phyloP scores from a whole-genome alignment of 2,888 invertebrate genomes.

The Muscina levida region DNA sequence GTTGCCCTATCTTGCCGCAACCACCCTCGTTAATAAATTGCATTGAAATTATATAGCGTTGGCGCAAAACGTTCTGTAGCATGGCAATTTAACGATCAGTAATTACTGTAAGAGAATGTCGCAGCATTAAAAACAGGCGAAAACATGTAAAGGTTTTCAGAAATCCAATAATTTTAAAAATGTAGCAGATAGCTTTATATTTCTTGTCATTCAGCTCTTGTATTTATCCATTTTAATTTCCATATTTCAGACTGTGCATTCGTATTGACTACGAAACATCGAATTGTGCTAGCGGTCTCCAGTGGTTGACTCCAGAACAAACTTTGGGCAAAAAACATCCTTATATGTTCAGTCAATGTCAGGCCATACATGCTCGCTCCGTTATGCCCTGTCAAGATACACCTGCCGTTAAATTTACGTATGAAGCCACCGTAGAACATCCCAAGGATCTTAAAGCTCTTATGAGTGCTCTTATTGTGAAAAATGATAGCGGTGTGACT shows the following conservation, averaged over 20 bases:
- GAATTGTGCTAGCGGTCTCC: slow-evolving; percentile 90
- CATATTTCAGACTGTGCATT: slow-evolving; percentile 70
- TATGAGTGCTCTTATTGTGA: slow-evolving; percentile 90
- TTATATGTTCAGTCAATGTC: slow-evolving; percentile 91
- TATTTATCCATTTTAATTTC: slow-evolving; percentile 31
- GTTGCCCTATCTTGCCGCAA: no score
- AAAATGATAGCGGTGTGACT: slow-evolving; percentile 78
- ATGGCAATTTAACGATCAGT: no score
- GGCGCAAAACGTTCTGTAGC: no score
- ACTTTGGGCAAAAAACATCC: slow-evolving; percentile 93
- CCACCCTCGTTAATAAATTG: no score
- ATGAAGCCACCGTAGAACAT: slow-evolving; percentile 87
- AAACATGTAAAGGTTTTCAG: no score
- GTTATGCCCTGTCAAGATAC: slow-evolving; percentile 96
- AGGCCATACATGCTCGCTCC: slow-evolving; percentile 94
- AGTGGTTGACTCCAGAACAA: slow-evolving; percentile 93
- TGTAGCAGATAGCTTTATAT: no score
- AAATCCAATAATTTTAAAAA: no score
- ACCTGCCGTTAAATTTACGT: slow-evolving; percentile 93
- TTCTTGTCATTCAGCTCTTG: not conserved
- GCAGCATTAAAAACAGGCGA: no score
- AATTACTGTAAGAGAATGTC: no score
- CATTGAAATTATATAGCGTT: no score
- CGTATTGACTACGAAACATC: slow-evolving; percentile 88
- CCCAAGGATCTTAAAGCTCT: slow-evolving; percentile 88